Percentiles rank a stretch among this genome's conserved stretches.
phyloP scores from a whole-genome alignment of 2,113 vertebrate species.

The cat (Felis catus) region F.catus_Fca126_mat1.0 CM031417.1:75931501-75932000 shows the following conservation, averaged over 20 bases:
- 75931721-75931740: accelerated
- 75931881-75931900: background rate
- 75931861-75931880: background rate
- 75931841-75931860: background rate
- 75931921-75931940: background rate
- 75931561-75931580: background rate
- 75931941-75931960: background rate
- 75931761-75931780: background rate
- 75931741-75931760: background rate
- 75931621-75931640: background rate
- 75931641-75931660: background rate
- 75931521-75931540: background rate
- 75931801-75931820: background rate
- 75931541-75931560: background rate
- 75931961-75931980: background rate
- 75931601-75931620: background rate
- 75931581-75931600: background rate
- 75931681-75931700: background rate
- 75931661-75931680: background rate
- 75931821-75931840: background rate
- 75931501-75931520: background rate
- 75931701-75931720: background rate
- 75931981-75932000: background rate
- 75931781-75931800: background rate
- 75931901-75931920: background rate